Percentiles rank a stretch among this genome's conserved stretches.
These are phyloP conservation scores for Ditylenchus weischeri DNA, from an alignment of 2,888 invertebrate species.

Conservation along the genomic window DNA sequence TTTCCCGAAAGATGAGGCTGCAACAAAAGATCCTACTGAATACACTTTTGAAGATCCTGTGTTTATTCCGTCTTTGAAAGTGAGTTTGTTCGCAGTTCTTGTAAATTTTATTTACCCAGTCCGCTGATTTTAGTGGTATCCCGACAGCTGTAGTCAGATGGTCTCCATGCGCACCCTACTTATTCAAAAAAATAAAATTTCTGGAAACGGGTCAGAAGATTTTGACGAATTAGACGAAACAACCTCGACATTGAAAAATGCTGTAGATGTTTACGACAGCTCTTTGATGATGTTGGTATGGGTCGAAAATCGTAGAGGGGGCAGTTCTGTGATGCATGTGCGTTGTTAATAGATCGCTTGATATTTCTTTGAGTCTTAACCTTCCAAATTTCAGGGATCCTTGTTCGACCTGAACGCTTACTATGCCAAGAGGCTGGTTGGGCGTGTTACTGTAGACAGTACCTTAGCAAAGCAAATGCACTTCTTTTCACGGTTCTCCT, in stretches of 20 bases:
- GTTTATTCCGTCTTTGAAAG: conserved; percentile 22
- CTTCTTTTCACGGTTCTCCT: conserved; percentile 23
- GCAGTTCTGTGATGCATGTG: conserved; percentile 10
- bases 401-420: conserved; percentile 33
- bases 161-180: conserved; percentile 19
- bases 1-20: conserved; percentile 25
- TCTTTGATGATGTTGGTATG: conserved; percentile 22
- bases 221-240: neutral
- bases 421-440: conserved; percentile 28
- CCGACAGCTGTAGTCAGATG: conserved; percentile 22
- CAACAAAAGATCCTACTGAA: conserved; percentile 12
- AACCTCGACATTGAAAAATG: neutral
- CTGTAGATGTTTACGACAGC: neutral
- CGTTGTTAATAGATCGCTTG: neutral
- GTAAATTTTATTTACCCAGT: neutral
- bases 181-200: neutral
- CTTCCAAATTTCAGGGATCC: conserved; percentile 21
- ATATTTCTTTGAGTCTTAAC: neutral
- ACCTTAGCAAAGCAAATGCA: conserved; percentile 26
- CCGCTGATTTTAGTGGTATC: conserved; percentile 16
- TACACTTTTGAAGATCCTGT: conserved; percentile 22
- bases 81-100: neutral
- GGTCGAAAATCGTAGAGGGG: neutral
- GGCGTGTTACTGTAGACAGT: conserved; percentile 8
- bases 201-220: neutral